Evolutionary conservation across 2,797 vertebrate genomes (phyloP), one percentile per base, ranked within the genome.

Genomic region (Chanos chanos): DNA sequence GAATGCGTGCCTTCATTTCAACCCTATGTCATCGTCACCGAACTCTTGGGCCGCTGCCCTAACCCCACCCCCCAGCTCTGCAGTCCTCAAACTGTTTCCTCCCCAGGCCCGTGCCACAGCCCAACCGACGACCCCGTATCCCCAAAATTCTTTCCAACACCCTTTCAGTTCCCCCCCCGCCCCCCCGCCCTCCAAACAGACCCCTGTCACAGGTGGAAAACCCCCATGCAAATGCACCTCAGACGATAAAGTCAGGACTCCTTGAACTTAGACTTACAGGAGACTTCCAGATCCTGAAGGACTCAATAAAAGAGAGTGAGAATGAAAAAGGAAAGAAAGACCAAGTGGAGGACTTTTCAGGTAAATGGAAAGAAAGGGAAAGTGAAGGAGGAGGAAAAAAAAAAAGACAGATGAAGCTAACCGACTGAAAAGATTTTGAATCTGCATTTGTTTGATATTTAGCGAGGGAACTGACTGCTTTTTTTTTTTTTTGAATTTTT

Each of bases 1-100:
- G 94, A 94, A 94, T 86, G 94, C 91, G 94, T 98, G 96, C 95
- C 96, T 99, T 99, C 96, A 97, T 96, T 93, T 94, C 91, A 93
- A 88, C 92, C 90, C 92, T 91, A 85, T 91, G 90, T 93, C 94
- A 94, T 95, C 83, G 86, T 94, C 92, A 89, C 92, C 91, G 82
- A 73, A 88, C 84, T 87, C 81, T 45, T 66, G 40, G 64, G 71
- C 67, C 51, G 53, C 65, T 78, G 28, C 61, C 49, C 41, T 24
- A 19, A 87, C 83, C 27, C 56, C 41, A 48, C 48, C 24, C 45
- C 28, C 30, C 47, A 19, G 10, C 40, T 19, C 40, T 22, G 12
- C n/a, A 30, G 37, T 37, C 31, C 27, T 31, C 33, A 51, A 51
- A 37, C 48, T 51, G 47, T 51, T 19, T 37, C 13, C 59, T 48